Conservation (phyloP, 2,888 invertebrate genomes). For the Campopleginae sp. region DNA sequence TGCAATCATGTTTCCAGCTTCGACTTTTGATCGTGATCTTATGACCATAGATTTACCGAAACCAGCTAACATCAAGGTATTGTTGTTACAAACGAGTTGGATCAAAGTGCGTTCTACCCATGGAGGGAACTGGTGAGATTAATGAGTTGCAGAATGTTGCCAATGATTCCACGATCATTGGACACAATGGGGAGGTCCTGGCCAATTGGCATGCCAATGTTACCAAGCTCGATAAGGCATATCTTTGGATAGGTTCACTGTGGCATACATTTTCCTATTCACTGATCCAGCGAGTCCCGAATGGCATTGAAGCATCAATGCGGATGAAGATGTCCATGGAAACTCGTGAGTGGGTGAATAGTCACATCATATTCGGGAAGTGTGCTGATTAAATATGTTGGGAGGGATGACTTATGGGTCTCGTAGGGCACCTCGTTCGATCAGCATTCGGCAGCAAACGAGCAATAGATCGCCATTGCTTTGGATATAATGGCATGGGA, state of each 20-base stretch:
- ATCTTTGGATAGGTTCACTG: neutral
- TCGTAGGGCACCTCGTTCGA: constrained; percentile 70
- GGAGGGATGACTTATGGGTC: constrained; percentile 61
- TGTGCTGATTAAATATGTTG: constrained; percentile 42
- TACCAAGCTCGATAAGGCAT: neutral
- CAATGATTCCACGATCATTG: neutral
- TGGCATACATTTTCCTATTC: neutral
- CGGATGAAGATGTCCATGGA: neutral
- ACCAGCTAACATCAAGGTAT: neutral
- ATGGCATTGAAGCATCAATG: neutral
- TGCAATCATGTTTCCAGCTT: constrained; percentile 14
- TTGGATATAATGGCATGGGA: constrained; percentile 45
- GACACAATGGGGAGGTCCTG: neutral
- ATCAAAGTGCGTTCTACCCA: neutral
- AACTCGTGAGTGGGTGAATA: neutral
- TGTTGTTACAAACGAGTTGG: neutral
- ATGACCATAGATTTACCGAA: constrained; percentile 38
- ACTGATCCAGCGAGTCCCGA: neutral
- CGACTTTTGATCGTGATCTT: constrained; percentile 10
- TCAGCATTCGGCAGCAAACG: constrained; percentile 77
- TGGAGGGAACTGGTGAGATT: neutral
- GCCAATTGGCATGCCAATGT: neutral
- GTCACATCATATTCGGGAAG: constrained; percentile 14
- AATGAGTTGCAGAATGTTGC: neutral
- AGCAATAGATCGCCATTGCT: constrained; percentile 76